A percentile compares a stretch with the other conserved stretches of the same genome.
These are phyloP conservation scores for Philopotamus ludificatus DNA, from an alignment of 1,140 invertebrate species.

Conservation along the genomic window DNA sequence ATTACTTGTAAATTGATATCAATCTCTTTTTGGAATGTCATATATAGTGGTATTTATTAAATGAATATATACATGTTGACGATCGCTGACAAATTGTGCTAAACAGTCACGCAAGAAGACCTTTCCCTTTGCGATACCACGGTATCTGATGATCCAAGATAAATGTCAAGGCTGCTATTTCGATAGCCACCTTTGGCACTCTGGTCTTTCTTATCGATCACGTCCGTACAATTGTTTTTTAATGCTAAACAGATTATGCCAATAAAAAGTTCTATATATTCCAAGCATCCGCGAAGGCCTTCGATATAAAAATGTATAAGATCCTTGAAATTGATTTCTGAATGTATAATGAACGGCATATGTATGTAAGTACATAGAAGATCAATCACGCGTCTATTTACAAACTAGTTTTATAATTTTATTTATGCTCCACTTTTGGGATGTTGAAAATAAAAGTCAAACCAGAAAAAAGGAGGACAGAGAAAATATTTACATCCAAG, in stretches of 20 bases:
- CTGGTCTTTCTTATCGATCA: not conserved
- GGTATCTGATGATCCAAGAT: slow-evolving; percentile 14
- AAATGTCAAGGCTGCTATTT: slow-evolving; percentile 26
- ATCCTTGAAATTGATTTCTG: too few species aligned
- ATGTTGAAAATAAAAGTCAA: slow-evolving; percentile 32
- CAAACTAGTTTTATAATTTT: slow-evolving; percentile 21
- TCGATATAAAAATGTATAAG: too few species aligned
- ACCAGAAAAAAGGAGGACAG: slow-evolving; percentile 28
- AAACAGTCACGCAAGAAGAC: slow-evolving; percentile 7
- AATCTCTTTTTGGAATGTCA: too few species aligned
- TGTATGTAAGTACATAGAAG: not conserved
- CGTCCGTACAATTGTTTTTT: slow-evolving; percentile 5
- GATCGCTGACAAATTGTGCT: not conserved
- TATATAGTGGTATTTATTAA: too few species aligned
- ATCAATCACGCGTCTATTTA: slow-evolving; percentile 4
- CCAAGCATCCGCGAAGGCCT: too few species aligned
- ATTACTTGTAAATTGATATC: too few species aligned
- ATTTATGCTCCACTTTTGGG: slow-evolving; percentile 28
- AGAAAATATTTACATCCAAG: slow-evolving; percentile 28
- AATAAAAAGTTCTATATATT: too few species aligned
- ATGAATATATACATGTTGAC: not conserved
- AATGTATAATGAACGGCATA: too few species aligned
- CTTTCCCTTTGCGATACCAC: slow-evolving; percentile 23
- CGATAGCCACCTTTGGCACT: slow-evolving; percentile 4
- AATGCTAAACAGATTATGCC: too few species aligned